Percentiles rank a stretch among this genome's conserved stretches.
phyloP scores from a whole-genome alignment of 2,113 vertebrate species.

The Bambusicola thoracicus region DNA sequence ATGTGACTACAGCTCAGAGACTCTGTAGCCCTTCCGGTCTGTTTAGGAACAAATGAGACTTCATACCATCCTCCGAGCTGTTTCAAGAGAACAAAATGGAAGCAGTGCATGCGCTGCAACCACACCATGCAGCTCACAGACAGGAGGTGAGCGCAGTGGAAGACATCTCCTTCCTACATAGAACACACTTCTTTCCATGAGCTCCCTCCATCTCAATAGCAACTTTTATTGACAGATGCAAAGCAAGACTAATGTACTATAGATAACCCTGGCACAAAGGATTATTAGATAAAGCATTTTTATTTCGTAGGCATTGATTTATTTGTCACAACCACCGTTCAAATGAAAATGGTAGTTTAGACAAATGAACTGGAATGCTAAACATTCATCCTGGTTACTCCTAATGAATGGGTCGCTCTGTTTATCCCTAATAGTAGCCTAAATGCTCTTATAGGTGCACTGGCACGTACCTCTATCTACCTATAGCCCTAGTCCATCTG shows the following conservation, averaged over 20 bases:
- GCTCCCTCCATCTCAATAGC: neutral
- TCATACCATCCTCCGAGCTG: neutral
- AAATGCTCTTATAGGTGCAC: neutral
- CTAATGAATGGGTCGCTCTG: neutral
- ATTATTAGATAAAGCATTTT: slow-evolving; percentile 60
- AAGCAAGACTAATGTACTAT: slow-evolving; percentile 64
- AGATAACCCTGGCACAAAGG: slow-evolving; percentile 48
- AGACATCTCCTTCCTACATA: neutral
- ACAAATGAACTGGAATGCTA: slow-evolving; percentile 9
- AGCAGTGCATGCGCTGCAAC: accelerated
- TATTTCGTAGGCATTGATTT: slow-evolving; percentile 55
- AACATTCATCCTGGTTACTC: neutral
- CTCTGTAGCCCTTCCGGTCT: neutral
- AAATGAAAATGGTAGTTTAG: slow-evolving; percentile 17
- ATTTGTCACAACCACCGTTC: neutral
- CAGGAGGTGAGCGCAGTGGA: neutral
- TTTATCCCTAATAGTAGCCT: neutral
- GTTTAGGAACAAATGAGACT: neutral
- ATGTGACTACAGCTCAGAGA: neutral
- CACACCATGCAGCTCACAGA: neutral
- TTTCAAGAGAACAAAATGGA: neutral
- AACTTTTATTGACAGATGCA: slow-evolving; percentile 34
- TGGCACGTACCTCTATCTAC: too few relatives aligned
- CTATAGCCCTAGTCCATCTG: neutral
- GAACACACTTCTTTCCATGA: neutral